Evolutionary conservation across 2,888 invertebrate species (phyloP), one percentile per base, ranked within the genome.

Genomic region (Oxyscelio sp.): DNA sequence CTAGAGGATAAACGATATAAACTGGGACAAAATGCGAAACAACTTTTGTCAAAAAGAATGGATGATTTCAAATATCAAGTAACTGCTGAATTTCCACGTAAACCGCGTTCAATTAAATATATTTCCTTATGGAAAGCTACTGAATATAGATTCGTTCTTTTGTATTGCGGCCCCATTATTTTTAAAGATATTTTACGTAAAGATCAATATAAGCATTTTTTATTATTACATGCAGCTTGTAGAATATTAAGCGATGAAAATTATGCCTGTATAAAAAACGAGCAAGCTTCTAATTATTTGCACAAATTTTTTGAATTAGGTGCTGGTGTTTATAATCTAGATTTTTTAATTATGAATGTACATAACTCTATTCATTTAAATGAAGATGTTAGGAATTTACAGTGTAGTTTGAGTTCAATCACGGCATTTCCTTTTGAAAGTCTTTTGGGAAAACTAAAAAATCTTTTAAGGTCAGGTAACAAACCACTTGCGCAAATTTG

Each of bases 361-460:
- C 65, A 65, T 21, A 63, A 19, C 43, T n/a, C 50, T n/a, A 34
- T 40, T 21, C 65, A 50, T 65, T 31, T 65, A 24, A 24, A 31
- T 1, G 65, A 65, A 6, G 65, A 65, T 50, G 34, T 50, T 17
- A 24, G 17, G 3, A 48, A 65, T 50, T 48, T 65, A 19, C n/a
- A 50, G 0, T 65, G 65, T 31, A 17, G 8, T 31, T 34, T 65
- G 13, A 34, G 11, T 48, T 6, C 4, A 19, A 13, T 65, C 0
- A 19, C 50, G 27, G 48, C 65, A 13, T 65, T 65, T 31, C 34
- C 50, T 8, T 65, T 65, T 19, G 50, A 65, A 50, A 65, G 21
- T 31, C 4, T 0, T 15, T 22, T 65, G 2, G 65, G 65, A 22
- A 17, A 48, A 50, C 2, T 48, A 15, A 65, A 31, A 50, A 9